Percentiles rank a stretch among this genome's conserved stretches.
phyloP scores from a whole-genome alignment of 1,140 invertebrate genomes.

The Drosophila sproati region DNA sequence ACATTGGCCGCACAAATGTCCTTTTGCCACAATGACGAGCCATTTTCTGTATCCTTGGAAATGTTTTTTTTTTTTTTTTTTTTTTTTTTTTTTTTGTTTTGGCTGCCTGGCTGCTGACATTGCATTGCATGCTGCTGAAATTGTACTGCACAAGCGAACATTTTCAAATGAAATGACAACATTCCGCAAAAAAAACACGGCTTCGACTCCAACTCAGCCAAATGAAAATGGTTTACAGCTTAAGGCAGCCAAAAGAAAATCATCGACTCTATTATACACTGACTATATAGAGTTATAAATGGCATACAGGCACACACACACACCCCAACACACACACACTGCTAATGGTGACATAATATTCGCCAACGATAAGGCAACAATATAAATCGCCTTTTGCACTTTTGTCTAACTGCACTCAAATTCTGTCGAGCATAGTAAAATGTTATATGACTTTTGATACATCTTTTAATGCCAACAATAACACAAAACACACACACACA shows the following conservation, averaged over 20 bases:
- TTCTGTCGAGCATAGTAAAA: slow-evolving; percentile 16
- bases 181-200: slow-evolving; percentile 35
- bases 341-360: slow-evolving; percentile 64
- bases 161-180: slow-evolving; percentile 60
- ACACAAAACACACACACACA: slow-evolving; percentile 7
- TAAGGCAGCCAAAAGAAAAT: neutral
- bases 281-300: neutral
- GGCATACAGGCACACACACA: slow-evolving; percentile 4
- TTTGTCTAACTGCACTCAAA: slow-evolving; percentile 51
- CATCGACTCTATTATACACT: neutral
- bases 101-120: no score
- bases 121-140: no score
- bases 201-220: slow-evolving; percentile 23
- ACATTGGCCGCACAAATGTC: slow-evolving; percentile 49
- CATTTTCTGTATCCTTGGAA: slow-evolving; percentile 79
- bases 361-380: slow-evolving; percentile 37
- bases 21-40: slow-evolving; percentile 31
- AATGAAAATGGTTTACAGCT: slow-evolving; percentile 28
- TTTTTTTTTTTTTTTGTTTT: neutral
- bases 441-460: slow-evolving; percentile 51
- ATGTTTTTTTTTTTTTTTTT: slow-evolving; percentile 50
- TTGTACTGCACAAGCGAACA: slow-evolving; percentile 31
- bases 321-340: neutral
- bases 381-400: slow-evolving; percentile 25
- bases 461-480: slow-evolving; percentile 44